phyloP scores from a whole-genome alignment of 1,140 invertebrate genomes.

The Galleria mellonella region DNA sequence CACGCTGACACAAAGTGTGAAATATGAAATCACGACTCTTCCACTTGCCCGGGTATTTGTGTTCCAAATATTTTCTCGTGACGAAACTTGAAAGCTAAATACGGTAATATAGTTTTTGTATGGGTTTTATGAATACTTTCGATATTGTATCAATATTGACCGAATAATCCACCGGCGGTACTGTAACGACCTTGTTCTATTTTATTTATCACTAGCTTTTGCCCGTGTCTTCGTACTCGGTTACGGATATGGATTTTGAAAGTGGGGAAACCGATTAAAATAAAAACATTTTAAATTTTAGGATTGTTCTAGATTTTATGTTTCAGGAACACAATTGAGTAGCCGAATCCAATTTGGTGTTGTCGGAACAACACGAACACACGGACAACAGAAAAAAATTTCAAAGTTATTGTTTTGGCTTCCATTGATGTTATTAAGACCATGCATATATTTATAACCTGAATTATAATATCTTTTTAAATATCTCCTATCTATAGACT shows the following conservation, averaged over 20 bases:
- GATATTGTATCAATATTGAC: slow-evolving; percentile 25
- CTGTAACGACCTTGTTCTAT: slow-evolving; percentile 34
- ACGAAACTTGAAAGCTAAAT: slow-evolving; percentile 46
- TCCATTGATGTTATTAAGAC: no score
- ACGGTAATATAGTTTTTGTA: slow-evolving; percentile 31
- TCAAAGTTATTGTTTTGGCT: neutral
- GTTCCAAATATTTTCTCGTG: slow-evolving; percentile 67
- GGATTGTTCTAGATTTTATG: no score
- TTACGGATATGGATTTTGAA: no score
- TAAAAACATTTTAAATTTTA: no score
- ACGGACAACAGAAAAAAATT: no score
- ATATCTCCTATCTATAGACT: no score
- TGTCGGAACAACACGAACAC: no score
- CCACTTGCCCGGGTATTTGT: slow-evolving; percentile 60
- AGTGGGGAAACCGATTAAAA: no score
- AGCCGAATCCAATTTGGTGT: no score
- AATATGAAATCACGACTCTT: slow-evolving; percentile 72
- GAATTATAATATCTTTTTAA: no score
- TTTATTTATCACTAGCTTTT: slow-evolving; percentile 4
- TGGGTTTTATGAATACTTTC: slow-evolving; percentile 29
- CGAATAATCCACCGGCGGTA: slow-evolving; percentile 16
- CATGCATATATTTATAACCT: no score
- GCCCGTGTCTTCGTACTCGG: neutral
- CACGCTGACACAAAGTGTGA: slow-evolving; percentile 61
- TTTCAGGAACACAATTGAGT: no score